These are phyloP conservation scores for Heliconius charithonia DNA, from an alignment of 2,888 invertebrate genomes.

Conservation along the genomic window DNA sequence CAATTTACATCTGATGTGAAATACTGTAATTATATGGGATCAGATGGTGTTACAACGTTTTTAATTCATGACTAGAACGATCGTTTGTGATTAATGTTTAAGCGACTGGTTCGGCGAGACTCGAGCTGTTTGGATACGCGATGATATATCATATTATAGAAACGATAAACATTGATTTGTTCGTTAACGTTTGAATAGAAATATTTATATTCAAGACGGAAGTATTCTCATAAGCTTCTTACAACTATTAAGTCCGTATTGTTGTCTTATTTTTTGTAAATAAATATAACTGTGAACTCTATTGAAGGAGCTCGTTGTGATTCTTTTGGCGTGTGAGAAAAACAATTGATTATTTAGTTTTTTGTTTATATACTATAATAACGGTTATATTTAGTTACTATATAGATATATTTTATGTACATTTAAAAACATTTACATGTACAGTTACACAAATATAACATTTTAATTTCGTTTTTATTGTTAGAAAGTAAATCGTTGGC, in stretches of 20 bases:
- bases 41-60: slow-evolving; percentile 50
- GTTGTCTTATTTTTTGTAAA: slow-evolving; percentile 16
- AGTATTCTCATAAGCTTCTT: slow-evolving; percentile 18
- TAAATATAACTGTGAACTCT: slow-evolving; percentile 29
- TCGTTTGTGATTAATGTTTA: slow-evolving; percentile 28
- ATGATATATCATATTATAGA: slow-evolving; percentile 1
- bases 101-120: slow-evolving; percentile 16
- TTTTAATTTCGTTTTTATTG: not conserved
- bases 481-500: not conserved
- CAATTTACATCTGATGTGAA: slow-evolving; percentile 47
- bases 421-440: no score
- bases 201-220: slow-evolving; percentile 23
- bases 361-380: not conserved
- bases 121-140: slow-evolving; percentile 7
- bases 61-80: slow-evolving; percentile 15
- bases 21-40: slow-evolving; percentile 52
- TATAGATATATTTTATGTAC: no score
- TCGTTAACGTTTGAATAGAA: slow-evolving; percentile 14
- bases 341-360: no score
- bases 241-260: slow-evolving; percentile 11
- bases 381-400: no score
- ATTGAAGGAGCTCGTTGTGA: slow-evolving; percentile 40
- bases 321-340: slow-evolving; percentile 20
- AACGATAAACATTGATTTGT: slow-evolving; percentile 16
- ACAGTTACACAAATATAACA: not conserved